These are phyloP conservation scores for Oscheius sp. DNA, from an alignment of 2,888 invertebrate genomes.

Conservation along the genomic window DNA sequence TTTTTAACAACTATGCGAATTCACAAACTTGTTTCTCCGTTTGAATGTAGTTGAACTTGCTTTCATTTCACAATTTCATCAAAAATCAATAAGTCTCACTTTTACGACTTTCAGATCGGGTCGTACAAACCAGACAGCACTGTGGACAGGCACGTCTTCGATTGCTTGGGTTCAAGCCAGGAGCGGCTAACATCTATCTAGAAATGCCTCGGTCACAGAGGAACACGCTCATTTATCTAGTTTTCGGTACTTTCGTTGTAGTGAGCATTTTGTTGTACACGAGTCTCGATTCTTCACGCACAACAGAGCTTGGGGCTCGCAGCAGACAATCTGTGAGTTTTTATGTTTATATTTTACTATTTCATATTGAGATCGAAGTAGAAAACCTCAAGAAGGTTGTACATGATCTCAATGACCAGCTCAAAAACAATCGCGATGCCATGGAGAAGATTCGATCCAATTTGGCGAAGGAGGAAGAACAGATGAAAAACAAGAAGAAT, in stretches of 20 bases:
- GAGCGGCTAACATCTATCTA: not conserved
- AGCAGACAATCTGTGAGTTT: constrained; percentile 1
- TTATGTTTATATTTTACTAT: not conserved
- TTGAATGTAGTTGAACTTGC: not conserved
- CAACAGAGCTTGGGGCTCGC: not conserved
- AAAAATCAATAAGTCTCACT: not conserved
- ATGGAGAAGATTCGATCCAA: constrained; percentile 43
- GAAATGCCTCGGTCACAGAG: constrained; percentile 28
- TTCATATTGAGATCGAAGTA: constrained; percentile 16
- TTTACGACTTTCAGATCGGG: constrained; percentile 12
- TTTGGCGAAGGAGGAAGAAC: constrained; percentile 22
- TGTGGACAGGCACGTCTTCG: not conserved
- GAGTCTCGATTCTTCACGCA: constrained; percentile 19
- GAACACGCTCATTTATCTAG: constrained; percentile 27
- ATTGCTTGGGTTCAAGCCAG: not conserved
- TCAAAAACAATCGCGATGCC: constrained; percentile 40
- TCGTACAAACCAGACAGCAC: not conserved
- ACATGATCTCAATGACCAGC: constrained; percentile 15
- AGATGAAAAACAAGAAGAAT: constrained; percentile 27
- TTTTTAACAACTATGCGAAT: not conserved
- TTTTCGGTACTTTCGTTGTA: constrained; percentile 19
- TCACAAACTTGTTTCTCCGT: not conserved
- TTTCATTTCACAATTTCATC: not conserved
- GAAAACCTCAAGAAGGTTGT: constrained; percentile 17
- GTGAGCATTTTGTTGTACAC: constrained; percentile 30